Evolutionary conservation across 2,113 vertebrate species (phyloP).

Genomic region (Ammodytes dubius): DNA sequence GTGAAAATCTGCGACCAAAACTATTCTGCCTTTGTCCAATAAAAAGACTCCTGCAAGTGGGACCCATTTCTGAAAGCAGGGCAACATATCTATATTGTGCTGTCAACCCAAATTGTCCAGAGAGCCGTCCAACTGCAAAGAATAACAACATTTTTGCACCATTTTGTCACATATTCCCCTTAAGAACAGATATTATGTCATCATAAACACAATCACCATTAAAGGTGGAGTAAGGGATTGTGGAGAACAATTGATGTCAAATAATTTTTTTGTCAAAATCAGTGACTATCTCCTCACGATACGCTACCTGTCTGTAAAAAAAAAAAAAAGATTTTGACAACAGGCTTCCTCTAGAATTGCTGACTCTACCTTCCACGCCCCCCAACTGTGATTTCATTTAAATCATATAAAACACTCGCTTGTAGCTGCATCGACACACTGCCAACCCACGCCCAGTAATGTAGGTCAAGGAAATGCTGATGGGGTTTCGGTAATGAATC

Average conservation of each 20-base stretch:
- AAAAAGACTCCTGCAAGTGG: background rate
- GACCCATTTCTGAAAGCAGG: background rate
- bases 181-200: background rate
- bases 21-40: background rate
- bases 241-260: no score
- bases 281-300: no score
- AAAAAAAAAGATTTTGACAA: no score
- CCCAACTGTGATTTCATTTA: background rate
- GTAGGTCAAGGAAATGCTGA: conserved; percentile 77
- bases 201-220: background rate
- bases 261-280: no score
- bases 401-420: conserved; percentile 7
- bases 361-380: no score
- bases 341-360: no score
- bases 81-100: background rate
- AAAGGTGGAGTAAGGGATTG: no score
- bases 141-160: background rate
- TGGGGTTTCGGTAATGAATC: conserved; percentile 63
- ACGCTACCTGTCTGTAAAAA: no score
- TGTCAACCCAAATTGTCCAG: background rate
- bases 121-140: background rate
- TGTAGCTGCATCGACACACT: conserved; percentile 22
- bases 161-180: background rate
- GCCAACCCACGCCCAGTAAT: conserved; percentile 43
- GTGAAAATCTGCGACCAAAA: background rate